Base-by-base conservation (phyloP, 2,797 vertebrate species). In the Tadarida brasiliensis region DNA sequence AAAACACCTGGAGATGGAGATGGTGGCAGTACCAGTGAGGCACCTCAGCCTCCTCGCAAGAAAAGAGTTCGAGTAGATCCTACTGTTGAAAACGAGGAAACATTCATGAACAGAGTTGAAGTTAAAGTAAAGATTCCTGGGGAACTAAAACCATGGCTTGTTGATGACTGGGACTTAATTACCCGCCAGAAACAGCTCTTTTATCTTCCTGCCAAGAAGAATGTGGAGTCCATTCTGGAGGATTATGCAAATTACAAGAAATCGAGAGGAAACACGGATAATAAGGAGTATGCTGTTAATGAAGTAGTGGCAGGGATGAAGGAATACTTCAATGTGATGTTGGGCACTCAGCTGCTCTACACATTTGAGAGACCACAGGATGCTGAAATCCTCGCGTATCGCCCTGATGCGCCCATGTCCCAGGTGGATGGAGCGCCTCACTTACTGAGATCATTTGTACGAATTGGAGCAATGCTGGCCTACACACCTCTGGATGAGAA, bases 211-310 rank as follows among this genome's bases (percentile, higher is more conserved):
- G 99, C 99, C 56, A 99, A 99, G 99, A 99, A 99, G 98, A 99
- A 99, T 10, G 98, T 99, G 87, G 99, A 99, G 97, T 98, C 99
- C 20, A 99, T 99, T 97, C 97, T 99, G 96, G 99, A 99, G 98
- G 99, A 99, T 98, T 99, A 99, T 98, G 99, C 99, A 97, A 99
- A 98, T 98, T 99, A 99, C 91, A 99, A 99, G 98, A 99, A 99
- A 93, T 99, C 99, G 2, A 99, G 99, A 98, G 99, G 99, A 98
- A 99, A 99, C 98, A 99, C 99, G 0, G 99, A 99, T 98, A 99
- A 99, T 98, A 99, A 99, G 98, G 99, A 99, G 96, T 99, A 99
- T 0, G 99, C 99, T 0, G 99, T 99, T 26, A 99, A 99, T 20
- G 99, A 99, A 96, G 99, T 99, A 11, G 99, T 99, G 89, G 99